Conservation (phyloP, 2,113 vertebrate genomes). For the Zosterops hypoxanthus region DNA sequence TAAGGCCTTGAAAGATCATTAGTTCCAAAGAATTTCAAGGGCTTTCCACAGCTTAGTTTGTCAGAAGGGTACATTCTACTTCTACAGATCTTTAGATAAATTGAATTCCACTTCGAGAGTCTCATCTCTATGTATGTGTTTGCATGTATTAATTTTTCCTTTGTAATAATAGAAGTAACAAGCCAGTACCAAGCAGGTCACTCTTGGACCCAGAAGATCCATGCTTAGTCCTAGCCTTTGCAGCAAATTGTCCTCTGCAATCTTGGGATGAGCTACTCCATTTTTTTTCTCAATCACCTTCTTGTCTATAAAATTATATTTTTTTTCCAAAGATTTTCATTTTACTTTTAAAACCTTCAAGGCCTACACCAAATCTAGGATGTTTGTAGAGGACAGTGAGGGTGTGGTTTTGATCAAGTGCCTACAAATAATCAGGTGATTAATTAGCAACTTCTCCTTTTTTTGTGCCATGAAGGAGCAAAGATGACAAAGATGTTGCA, state of each 20-base stretch:
- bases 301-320: not conserved
- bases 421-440: not conserved
- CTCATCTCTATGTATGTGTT: not conserved
- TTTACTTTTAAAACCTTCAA: not conserved
- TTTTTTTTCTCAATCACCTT: not conserved
- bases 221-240: not conserved
- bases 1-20: not conserved
- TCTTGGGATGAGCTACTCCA: not conserved
- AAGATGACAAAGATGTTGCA: conserved; percentile 9
- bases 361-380: not conserved
- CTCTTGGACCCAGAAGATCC: not conserved
- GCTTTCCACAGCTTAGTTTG: not conserved
- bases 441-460: not conserved
- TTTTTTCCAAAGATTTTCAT: not conserved
- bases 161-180: not conserved
- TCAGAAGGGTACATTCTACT: not conserved
- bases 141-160: not conserved
- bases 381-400: not conserved
- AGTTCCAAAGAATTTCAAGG: not conserved
- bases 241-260: not conserved
- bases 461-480: not conserved
- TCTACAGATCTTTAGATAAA: not conserved
- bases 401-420: not conserved
- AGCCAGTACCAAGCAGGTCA: not conserved
- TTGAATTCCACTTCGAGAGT: not conserved